Base-by-base conservation (phyloP, 2,888 invertebrate genomes). In the Drosophila paranaensis region DNA sequence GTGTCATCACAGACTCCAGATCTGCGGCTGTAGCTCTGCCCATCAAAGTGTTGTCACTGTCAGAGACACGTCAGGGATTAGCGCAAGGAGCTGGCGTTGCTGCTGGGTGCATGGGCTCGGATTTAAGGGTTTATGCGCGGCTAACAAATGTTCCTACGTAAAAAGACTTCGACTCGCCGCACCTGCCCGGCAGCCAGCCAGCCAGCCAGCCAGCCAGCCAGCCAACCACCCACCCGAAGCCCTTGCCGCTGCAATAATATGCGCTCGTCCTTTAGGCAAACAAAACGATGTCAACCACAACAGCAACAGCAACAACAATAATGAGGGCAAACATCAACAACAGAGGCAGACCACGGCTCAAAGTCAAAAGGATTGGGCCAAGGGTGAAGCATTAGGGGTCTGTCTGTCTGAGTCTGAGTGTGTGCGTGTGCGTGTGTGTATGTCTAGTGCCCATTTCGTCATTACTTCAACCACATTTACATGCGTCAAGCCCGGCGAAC, bases 11-110 rank as follows among this genome's bases (percentile, higher is more conserved):
- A 35, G 40, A 25, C n/a, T 16, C 40, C 37, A 55, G 62, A 27
- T 54, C 48, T 57, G 65, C 45, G 53, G 33, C n/a, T 56, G 56
- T 20, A 20, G 71, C 60, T 69, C 81, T 72, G 50, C 85, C 88
- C 92, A 92, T 92, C 92, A 92, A 92, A 92, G 92, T 91, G 90
- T 91, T 92, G 92, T 92, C 92, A 92, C 90, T 92, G 91, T 91
- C 92, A 91, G 77, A 91, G 91, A 92, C 92, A 92, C 89, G 88
- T 91, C 92, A 91, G 90, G 92, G 92, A 92, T 92, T 92, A 91
- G 89, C 87, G 78, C 85, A 84, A 70, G 76, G 60, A 63, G 64
- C 69, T 65, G 73, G 65, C 67, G 77, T 20, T 20, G 20, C 20
- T 20, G 76, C 50, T 25, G 57, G 35, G 46, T 37, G 63, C 43